phyloP scores from a whole-genome alignment of 2,797 vertebrate species.

The Mormyrus proboscirostris region DNA sequence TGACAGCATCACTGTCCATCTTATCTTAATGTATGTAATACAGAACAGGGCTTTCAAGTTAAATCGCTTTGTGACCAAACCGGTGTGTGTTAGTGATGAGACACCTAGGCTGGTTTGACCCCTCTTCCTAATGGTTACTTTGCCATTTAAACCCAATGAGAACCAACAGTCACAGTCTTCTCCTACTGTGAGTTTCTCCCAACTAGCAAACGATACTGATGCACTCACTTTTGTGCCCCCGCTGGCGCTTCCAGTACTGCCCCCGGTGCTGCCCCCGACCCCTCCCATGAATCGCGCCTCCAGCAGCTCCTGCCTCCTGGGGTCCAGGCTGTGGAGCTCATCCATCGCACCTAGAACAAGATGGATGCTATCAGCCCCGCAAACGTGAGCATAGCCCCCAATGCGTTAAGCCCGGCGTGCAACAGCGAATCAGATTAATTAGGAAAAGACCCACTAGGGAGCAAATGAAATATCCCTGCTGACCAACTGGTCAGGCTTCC shows the following conservation, averaged over 20 bases:
- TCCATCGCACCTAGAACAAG: conserved; percentile 82
- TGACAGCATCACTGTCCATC: not conserved
- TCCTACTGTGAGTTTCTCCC: not conserved
- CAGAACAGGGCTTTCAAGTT: not conserved
- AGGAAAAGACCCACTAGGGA: not conserved
- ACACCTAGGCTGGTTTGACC: not conserved
- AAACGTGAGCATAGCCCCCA: not conserved
- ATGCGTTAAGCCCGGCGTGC: not conserved
- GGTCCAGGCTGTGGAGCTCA: conserved; percentile 98
- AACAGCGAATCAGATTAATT: not conserved
- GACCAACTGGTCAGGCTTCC: not conserved
- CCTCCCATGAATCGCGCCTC: conserved; percentile 96
- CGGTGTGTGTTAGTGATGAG: not conserved
- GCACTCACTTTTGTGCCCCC: conserved; percentile 89
- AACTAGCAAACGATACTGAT: not conserved
- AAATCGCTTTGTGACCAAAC: not conserved
- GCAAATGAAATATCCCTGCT: not conserved
- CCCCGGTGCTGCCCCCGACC: conserved; percentile 88
- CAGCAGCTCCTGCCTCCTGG: conserved; percentile 93
- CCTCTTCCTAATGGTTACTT: not conserved
- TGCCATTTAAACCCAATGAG: not conserved
- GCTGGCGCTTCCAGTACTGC: conserved; percentile 94
- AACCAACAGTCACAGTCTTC: not conserved
- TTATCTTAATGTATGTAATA: not conserved
- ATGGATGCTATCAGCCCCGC: not conserved